These are phyloP conservation scores for Euglossa dilemma DNA, from an alignment of 1,140 invertebrate species.

Conservation along the genomic window DNA sequence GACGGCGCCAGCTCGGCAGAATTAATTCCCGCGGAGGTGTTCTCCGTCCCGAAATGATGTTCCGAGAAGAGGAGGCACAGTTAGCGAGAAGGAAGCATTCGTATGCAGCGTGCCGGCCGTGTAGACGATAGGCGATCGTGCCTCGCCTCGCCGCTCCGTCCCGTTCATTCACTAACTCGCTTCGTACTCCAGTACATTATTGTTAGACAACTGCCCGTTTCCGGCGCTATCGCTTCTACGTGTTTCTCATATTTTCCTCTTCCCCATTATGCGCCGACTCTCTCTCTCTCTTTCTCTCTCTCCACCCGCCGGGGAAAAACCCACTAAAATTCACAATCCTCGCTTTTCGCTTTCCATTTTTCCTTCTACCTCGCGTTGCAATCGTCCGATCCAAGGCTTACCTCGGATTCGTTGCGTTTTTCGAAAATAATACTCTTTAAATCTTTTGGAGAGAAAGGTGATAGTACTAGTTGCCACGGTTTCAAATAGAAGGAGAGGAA, in stretches of 20 bases:
- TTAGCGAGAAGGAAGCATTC: slow-evolving; percentile 71
- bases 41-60: slow-evolving; percentile 42
- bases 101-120: slow-evolving; percentile 70
- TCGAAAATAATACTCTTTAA: no score
- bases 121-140: slow-evolving; percentile 70
- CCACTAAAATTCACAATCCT: background rate
- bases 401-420: no score
- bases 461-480: no score
- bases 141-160: slow-evolving; percentile 55
- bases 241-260: slow-evolving; percentile 77
- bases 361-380: background rate
- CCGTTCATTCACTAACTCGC: slow-evolving; percentile 75
- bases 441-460: no score
- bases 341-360: background rate
- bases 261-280: slow-evolving; percentile 21
- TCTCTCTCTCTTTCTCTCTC: background rate
- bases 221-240: slow-evolving; percentile 78
- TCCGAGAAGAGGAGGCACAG: slow-evolving; percentile 49
- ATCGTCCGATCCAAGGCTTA: no score
- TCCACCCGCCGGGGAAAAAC: background rate
- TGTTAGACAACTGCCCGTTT: slow-evolving; percentile 80
- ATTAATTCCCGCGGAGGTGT: slow-evolving; percentile 29
- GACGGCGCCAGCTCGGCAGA: background rate
- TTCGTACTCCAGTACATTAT: slow-evolving; percentile 79
- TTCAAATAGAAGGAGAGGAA: no score